Evolutionary conservation across 2,113 vertebrate species (phyloP).

Genomic region (Labeo catla): DNA sequence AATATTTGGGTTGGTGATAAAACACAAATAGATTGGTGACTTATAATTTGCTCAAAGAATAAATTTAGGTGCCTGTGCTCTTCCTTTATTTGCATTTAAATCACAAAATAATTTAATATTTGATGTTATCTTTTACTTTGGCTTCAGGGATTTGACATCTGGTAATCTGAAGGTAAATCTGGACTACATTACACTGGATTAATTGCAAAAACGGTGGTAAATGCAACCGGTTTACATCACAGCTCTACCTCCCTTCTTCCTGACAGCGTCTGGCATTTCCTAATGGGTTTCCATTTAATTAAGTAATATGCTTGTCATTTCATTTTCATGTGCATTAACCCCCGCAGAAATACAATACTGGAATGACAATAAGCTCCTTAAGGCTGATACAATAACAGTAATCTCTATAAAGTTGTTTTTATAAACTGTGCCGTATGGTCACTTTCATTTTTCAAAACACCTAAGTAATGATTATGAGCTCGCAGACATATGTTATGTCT

Average conservation of each 20-base stretch:
- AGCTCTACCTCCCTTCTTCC: slow-evolving; percentile 26
- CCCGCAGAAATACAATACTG: slow-evolving; percentile 74
- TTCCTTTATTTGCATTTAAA: not conserved
- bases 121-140: not conserved
- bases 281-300: slow-evolving; percentile 72
- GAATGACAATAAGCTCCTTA: slow-evolving; percentile 82
- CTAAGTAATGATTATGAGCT: slow-evolving; percentile 27
- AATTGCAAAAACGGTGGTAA: slow-evolving; percentile 74
- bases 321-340: slow-evolving; percentile 62
- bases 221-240: slow-evolving; percentile 69
- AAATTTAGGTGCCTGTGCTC: not conserved
- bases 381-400: slow-evolving; percentile 75
- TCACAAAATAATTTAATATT: not conserved
- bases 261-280: slow-evolving; percentile 46
- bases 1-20: not conserved
- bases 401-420: slow-evolving; percentile 63
- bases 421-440: slow-evolving; percentile 73
- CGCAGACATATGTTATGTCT: slow-evolving; percentile 34
- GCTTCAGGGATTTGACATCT: slow-evolving; percentile 13
- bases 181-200: slow-evolving; percentile 69
- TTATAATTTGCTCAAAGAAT: not conserved
- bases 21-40: not conserved
- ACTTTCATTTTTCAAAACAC: slow-evolving; percentile 44
- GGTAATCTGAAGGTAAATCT: slow-evolving; percentile 28
- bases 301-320: slow-evolving; percentile 71